A percentile compares a stretch with the other conserved stretches of the same genome.
Conservation (phyloP, 2,113 vertebrate genomes). For the Plecturocebus donacophilus region DNA sequence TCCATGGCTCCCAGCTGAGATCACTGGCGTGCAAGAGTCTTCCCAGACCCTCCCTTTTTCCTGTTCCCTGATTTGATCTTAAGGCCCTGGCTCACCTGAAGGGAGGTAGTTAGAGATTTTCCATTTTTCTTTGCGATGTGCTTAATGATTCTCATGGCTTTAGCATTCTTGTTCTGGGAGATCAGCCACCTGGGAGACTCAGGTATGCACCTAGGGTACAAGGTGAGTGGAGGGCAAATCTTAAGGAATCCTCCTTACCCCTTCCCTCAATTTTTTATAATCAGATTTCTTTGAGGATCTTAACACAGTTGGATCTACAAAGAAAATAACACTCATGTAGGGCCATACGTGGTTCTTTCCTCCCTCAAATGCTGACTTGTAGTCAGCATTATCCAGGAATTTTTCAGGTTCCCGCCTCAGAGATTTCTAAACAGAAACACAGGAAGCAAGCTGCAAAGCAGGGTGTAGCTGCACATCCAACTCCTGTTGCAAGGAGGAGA, state of each 20-base stretch:
- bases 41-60: background rate
- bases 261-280: fast-evolving
- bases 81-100: slow-evolving; percentile 80
- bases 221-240: background rate
- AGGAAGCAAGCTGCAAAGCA: background rate
- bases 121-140: slow-evolving; percentile 85
- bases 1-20: fast-evolving
- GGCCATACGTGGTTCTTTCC: fast-evolving
- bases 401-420: background rate
- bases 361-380: background rate
- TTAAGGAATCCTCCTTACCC: background rate
- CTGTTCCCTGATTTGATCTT: background rate
- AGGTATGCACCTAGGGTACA: slow-evolving; percentile 82
- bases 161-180: slow-evolving; percentile 83
- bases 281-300: background rate
- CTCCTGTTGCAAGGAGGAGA: background rate
- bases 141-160: slow-evolving; percentile 83
- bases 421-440: background rate
- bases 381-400: background rate
- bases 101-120: slow-evolving; percentile 77
- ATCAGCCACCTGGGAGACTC: slow-evolving; percentile 89
- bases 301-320: background rate
- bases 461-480: too few species aligned
- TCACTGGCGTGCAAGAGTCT: fast-evolving
- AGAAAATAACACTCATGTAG: fast-evolving